phyloP scores from a whole-genome alignment of 2,797 vertebrate genomes.

The Pangasius larnaudii region DNA sequence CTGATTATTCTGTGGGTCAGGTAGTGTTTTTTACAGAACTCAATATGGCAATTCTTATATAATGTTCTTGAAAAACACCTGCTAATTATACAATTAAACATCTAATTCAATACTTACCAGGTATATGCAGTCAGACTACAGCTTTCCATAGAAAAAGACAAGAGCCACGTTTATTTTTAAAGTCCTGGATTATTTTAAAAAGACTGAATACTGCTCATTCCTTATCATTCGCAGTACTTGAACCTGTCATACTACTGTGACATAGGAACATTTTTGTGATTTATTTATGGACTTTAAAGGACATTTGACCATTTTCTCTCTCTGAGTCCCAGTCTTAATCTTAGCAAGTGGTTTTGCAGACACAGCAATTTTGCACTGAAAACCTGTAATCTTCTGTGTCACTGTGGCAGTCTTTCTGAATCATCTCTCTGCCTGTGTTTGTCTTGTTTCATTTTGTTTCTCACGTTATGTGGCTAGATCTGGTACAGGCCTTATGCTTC shows the following conservation, averaged over 20 bases:
- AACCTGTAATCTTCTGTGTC: conserved; percentile 33
- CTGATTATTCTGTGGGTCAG: neutral
- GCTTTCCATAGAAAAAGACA: neutral
- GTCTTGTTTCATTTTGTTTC: conserved; percentile 28
- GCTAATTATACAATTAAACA: conserved; percentile 3
- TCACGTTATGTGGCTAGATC: conserved; percentile 27
- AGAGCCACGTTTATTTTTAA: neutral
- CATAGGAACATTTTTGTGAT: neutral
- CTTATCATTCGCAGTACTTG: neutral
- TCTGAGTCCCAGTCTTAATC: neutral
- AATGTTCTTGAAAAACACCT: conserved; percentile 18
- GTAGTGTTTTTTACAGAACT: neutral
- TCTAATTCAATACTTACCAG: neutral
- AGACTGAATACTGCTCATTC: neutral
- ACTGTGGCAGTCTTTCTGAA: conserved; percentile 23
- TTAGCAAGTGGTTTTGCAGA: conserved; percentile 8
- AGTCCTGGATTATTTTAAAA: conserved; percentile 11
- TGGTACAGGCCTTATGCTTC: conserved; percentile 27
- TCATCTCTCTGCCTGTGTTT: conserved; percentile 16
- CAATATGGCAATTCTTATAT: neutral
- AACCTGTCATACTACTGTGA: neutral
- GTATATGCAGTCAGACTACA: neutral
- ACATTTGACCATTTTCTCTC: neutral
- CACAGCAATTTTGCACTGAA: conserved; percentile 22
- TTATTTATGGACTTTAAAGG: neutral